These are phyloP conservation scores for Odontophorus gujanensis DNA, from an alignment of 2,113 vertebrate species.

Conservation along the genomic window DNA sequence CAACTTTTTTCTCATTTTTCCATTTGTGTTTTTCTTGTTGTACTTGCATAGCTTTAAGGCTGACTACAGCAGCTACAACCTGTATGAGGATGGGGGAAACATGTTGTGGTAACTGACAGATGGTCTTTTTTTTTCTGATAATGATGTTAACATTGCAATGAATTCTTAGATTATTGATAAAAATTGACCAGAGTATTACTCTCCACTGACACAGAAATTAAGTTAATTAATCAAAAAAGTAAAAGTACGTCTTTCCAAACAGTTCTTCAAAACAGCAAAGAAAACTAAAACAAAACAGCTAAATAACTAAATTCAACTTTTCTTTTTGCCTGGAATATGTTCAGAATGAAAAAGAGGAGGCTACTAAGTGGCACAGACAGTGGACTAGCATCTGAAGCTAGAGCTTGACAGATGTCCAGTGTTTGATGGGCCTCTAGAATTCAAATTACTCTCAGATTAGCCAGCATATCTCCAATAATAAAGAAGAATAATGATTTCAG, in stretches of 20 bases:
- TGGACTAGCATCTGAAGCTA: constrained; percentile 22
- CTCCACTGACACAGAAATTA: not conserved
- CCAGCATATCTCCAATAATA: constrained; percentile 51
- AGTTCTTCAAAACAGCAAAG: not conserved
- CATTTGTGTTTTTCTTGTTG: not conserved
- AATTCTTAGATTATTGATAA: not conserved
- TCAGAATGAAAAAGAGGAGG: not conserved
- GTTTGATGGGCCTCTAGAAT: constrained; percentile 20
- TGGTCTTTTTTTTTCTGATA: not conserved
- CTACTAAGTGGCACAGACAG: constrained; percentile 49
- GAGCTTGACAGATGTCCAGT: constrained; percentile 73
- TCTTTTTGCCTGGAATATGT: not conserved
- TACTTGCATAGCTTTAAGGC: not conserved
- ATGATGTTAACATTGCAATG: not conserved
- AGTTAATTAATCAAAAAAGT: not conserved
- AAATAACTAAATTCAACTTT: not conserved
- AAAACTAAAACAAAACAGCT: not conserved
- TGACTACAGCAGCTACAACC: not conserved
- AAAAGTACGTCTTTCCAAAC: not conserved
- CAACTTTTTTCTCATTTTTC: fast-evolving
- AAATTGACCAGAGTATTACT: not conserved
- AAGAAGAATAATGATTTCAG: constrained; percentile 67
- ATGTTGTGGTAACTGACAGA: not conserved
- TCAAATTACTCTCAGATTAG: constrained; percentile 68
- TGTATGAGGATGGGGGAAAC: not conserved